phyloP scores from a whole-genome alignment of 2,113 vertebrate genomes.

The Cottus gobio region DNA sequence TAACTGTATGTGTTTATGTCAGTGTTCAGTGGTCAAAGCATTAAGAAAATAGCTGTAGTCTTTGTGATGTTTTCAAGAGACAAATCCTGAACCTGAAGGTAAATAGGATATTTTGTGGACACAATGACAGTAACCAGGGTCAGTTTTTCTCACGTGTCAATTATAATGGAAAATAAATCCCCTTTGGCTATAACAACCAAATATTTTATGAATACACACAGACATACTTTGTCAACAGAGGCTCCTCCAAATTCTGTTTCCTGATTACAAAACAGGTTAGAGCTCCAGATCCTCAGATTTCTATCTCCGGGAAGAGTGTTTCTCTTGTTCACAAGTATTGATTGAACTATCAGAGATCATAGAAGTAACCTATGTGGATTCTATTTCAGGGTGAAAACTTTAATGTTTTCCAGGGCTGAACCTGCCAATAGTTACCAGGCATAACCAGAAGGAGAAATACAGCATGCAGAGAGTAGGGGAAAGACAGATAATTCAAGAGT shows the following conservation, averaged over 20 bases:
- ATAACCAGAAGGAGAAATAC: slow-evolving; percentile 63
- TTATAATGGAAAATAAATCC: slow-evolving; percentile 50
- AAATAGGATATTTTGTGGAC: slow-evolving; percentile 48
- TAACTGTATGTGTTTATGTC: slow-evolving; percentile 27
- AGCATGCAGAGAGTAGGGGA: slow-evolving; percentile 55
- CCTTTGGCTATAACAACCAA: slow-evolving; percentile 38
- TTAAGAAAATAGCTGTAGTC: slow-evolving; percentile 16
- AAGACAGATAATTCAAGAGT: slow-evolving; percentile 77
- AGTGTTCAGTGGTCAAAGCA: slow-evolving; percentile 37
- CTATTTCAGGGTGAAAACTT: slow-evolving; percentile 69
- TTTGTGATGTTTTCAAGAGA: slow-evolving; percentile 31
- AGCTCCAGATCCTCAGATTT: slow-evolving; percentile 45
- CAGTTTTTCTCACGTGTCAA: slow-evolving; percentile 26
- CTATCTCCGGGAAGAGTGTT: slow-evolving; percentile 43
- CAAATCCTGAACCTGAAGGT: slow-evolving; percentile 30
- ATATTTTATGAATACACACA: slow-evolving; percentile 54
- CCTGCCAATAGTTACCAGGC: slow-evolving; percentile 70
- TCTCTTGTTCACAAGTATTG: slow-evolving; percentile 66
- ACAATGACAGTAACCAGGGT: slow-evolving; percentile 31
- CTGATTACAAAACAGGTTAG: slow-evolving; percentile 74
- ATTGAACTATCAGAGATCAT: slow-evolving; percentile 73
- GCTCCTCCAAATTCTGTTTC: slow-evolving; percentile 53
- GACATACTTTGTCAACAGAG: slow-evolving; percentile 50
- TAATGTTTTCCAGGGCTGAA: slow-evolving; percentile 74
- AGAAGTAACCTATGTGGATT: slow-evolving; percentile 64